Percentiles rank a stretch among this genome's conserved stretches.
phyloP scores from a whole-genome alignment of 2,888 invertebrate species.

The Eurois occulta region DNA sequence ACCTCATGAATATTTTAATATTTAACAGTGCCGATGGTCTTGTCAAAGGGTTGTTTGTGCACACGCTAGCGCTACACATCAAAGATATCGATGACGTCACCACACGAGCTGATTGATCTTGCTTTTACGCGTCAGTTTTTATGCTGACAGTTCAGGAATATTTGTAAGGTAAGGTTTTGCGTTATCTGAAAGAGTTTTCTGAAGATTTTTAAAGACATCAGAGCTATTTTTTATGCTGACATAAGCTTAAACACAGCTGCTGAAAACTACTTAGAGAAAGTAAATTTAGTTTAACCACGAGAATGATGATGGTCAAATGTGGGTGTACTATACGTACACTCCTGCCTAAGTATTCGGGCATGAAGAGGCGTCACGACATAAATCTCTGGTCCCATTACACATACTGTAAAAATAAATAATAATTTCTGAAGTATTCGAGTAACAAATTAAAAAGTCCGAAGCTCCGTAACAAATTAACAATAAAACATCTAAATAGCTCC shows the following conservation, averaged over 20 bases:
- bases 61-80: conserved; percentile 55
- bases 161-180: conserved; percentile 7
- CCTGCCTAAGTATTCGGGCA: neutral
- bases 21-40: conserved; percentile 66
- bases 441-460: neutral
- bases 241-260: neutral
- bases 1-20: conserved; percentile 81
- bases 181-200: neutral
- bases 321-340: neutral
- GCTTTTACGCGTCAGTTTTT: conserved; percentile 17
- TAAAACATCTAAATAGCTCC: conserved; percentile 47
- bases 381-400: neutral
- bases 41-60: conserved; percentile 72
- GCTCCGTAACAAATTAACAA: conserved; percentile 30
- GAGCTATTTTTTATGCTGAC: neutral
- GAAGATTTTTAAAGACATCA: neutral
- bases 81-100: conserved; percentile 61
- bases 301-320: too few species aligned
- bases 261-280: neutral
- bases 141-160: neutral
- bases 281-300: neutral
- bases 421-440: neutral
- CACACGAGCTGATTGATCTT: conserved; percentile 39
- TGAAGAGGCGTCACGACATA: neutral
- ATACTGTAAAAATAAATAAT: neutral